A percentile compares a stretch with the other conserved stretches of the same genome.
Conservation (phyloP, 2,113 vertebrate genomes). For the Galeopterus variegatus region DNA sequence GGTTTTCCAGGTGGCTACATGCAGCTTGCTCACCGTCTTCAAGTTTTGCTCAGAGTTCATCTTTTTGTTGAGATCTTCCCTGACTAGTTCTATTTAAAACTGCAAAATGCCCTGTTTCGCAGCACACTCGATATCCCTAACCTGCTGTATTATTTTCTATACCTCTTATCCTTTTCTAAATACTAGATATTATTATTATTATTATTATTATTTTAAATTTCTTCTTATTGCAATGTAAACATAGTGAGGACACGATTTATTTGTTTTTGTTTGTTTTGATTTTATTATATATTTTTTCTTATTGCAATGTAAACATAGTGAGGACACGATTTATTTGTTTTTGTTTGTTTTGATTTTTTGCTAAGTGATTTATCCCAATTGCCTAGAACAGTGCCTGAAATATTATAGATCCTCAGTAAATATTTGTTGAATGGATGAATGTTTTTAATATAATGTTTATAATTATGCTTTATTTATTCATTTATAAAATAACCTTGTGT, state of each 20-base stretch:
- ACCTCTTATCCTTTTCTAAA: not conserved
- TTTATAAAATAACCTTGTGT: not conserved
- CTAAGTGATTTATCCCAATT: not conserved
- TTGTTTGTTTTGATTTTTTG: not conserved
- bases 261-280: not conserved
- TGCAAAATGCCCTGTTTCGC: accelerated
- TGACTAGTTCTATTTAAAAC: not conserved
- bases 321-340: not conserved
- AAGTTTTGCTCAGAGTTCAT: not conserved
- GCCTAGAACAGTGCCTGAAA: not conserved
- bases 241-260: not conserved
- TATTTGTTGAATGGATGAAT: not conserved
- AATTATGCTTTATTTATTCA: not conserved
- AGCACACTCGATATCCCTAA: too few relatives aligned
- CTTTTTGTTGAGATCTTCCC: not conserved
- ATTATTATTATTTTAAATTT: not conserved
- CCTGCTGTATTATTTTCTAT: not conserved
- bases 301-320: not conserved
- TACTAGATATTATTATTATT: not conserved
- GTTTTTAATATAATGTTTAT: not conserved
- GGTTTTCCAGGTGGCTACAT: accelerated
- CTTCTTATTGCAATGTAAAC: not conserved
- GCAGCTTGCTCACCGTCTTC: not conserved
- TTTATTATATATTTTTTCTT: not conserved
- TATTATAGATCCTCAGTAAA: not conserved